Evolutionary conservation across 2,888 invertebrate genomes (phyloP).

Genomic region (Aphidius colemani): DNA sequence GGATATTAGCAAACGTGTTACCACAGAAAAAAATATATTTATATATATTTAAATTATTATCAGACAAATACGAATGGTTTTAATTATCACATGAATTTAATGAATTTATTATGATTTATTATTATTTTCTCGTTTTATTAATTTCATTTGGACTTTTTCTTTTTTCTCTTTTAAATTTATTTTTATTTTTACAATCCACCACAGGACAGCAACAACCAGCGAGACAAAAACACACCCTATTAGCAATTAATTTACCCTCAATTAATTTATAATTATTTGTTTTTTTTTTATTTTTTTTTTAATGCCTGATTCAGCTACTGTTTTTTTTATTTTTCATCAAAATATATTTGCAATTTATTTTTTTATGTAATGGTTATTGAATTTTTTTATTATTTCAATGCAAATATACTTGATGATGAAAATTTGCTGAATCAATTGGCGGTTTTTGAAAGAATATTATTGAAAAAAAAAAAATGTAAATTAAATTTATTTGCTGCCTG

Average conservation of each 20-base stretch:
- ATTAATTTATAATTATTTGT: no score
- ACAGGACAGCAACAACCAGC: constrained; percentile 62
- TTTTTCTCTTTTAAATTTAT: constrained; percentile 1
- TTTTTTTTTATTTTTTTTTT: no score
- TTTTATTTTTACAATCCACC: constrained; percentile 53
- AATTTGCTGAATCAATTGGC: no score
- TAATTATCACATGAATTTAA: constrained; percentile 16
- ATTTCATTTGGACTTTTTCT: constrained; percentile 3
- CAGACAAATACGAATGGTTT: neutral
- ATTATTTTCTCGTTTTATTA: constrained; percentile 11
- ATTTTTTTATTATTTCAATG: no score
- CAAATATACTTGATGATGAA: no score
- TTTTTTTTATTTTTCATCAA: neutral
- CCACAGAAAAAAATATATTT: constrained; percentile 31
- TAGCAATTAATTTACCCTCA: constrained; percentile 38
- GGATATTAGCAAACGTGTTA: constrained; percentile 41
- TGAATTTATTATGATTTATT: neutral
- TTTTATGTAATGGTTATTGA: neutral
- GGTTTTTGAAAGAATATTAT: no score
- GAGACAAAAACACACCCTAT: constrained; percentile 52
- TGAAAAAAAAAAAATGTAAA: no score
- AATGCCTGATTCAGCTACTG: no score
- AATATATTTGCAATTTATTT: constrained; percentile 32
- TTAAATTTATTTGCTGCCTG: constrained; percentile 47
- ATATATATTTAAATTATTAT: constrained; percentile 15